A percentile compares a stretch with the other conserved stretches of the same genome.
Evolutionary conservation across 2,888 invertebrate genomes (phyloP).

Genomic region (Acronicta psi): DNA sequence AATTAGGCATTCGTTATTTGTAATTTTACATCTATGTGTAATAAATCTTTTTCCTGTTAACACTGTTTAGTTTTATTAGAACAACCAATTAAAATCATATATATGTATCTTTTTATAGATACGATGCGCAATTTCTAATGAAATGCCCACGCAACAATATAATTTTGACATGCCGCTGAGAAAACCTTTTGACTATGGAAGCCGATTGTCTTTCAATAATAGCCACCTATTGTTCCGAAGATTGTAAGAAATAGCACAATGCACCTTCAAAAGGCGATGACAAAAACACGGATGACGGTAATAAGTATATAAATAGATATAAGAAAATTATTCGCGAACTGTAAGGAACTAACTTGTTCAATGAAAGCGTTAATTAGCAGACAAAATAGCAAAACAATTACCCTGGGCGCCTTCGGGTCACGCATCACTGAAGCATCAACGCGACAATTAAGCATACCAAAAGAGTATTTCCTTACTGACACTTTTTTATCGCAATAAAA

Average conservation of each 20-base stretch:
- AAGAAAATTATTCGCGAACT: slow-evolving; percentile 2
- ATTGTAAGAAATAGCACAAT: slow-evolving; percentile 50
- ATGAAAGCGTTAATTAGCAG: no score
- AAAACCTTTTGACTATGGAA: slow-evolving; percentile 45
- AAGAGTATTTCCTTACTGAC: no score
- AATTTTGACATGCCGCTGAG: slow-evolving; percentile 38
- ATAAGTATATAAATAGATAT: slow-evolving; percentile 2
- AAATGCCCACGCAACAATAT: slow-evolving; percentile 27
- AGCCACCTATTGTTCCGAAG: slow-evolving; percentile 45
- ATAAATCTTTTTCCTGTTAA: neutral
- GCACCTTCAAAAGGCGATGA: slow-evolving; percentile 18
- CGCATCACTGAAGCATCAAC: no score
- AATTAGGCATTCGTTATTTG: neutral
- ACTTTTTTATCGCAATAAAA: no score
- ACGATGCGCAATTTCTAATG: slow-evolving; percentile 42
- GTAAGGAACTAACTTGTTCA: neutral
- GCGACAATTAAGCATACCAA: no score
- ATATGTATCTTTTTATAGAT: neutral
- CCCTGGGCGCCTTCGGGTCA: no score
- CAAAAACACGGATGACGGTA: slow-evolving; percentile 34
- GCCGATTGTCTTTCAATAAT: slow-evolving; percentile 54
- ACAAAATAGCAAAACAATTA: no score
- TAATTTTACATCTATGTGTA: neutral
- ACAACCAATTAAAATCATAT: neutral
- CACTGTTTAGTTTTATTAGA: neutral